phyloP scores from a whole-genome alignment of 2,888 invertebrate species.

The Minunthozetes semirufus region DNA sequence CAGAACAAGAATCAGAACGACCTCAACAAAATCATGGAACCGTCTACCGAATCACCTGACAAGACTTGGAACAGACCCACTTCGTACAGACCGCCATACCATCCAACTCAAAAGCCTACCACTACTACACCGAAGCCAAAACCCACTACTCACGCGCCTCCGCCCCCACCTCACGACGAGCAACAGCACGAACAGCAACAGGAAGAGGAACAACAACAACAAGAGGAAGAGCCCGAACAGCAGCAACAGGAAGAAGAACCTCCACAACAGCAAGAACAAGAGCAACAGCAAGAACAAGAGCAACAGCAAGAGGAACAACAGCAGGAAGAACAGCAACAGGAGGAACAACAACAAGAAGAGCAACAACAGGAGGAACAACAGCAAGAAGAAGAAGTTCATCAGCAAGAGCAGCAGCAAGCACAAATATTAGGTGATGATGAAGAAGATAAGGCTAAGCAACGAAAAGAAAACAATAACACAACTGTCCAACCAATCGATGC shows the following conservation, averaged over 20 bases:
- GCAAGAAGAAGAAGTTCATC: not conserved
- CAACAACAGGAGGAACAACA: not conserved
- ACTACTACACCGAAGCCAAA: constrained; percentile 1
- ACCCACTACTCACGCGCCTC: too few relatives aligned
- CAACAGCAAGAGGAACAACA: not conserved
- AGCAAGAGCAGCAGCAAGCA: not conserved
- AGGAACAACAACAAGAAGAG: not conserved
- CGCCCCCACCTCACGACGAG: not conserved
- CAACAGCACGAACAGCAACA: constrained; percentile 1
- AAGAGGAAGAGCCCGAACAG: not conserved
- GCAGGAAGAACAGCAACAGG: not conserved
- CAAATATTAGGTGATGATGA: not conserved
- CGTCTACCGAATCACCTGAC: not conserved
- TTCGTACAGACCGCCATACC: too few relatives aligned
- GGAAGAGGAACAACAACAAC: not conserved
- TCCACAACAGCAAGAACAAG: not conserved
- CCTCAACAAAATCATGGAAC: not conserved
- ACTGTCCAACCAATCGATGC: too few relatives aligned
- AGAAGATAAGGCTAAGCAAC: not conserved
- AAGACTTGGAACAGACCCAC: too few relatives aligned
- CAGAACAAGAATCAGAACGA: not conserved
- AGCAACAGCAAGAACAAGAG: not conserved
- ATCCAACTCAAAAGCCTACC: too few relatives aligned
- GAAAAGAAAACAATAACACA: too few relatives aligned
- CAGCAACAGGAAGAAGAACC: not conserved